Evolutionary conservation across 37 sponge, comb jelly and placozoan species (phyloP).

Genomic region (Amphimedon queenslandica): DNA sequence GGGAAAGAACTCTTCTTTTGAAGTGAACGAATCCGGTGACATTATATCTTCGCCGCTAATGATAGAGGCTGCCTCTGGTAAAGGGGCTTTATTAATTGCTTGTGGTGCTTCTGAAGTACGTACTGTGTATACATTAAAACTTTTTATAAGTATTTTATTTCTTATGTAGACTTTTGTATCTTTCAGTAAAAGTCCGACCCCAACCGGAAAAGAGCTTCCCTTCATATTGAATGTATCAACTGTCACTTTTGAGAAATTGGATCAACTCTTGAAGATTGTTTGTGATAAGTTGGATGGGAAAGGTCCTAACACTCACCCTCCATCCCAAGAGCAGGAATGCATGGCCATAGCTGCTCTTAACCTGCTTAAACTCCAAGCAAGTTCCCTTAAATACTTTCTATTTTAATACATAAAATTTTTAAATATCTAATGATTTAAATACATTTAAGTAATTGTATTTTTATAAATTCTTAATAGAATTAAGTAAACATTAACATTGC

Average conservation of each 20-base stretch:
- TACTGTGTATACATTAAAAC: background rate
- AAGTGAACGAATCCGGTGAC: constrained; percentile 50
- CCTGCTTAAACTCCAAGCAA: constrained; percentile 75
- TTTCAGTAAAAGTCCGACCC: constrained; percentile 20
- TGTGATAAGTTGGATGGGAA: constrained; percentile 44
- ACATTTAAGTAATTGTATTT: background rate
- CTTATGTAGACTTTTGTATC: constrained; percentile 63
- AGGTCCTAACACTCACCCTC: constrained; percentile 23
- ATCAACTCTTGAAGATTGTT: constrained; percentile 58
- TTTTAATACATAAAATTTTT: no score
- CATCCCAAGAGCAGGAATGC: constrained; percentile 77
- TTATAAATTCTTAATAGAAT: background rate
- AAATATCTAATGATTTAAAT: background rate
- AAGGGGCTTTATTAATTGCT: constrained; percentile 23
- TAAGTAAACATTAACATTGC: background rate
- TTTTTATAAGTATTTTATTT: background rate
- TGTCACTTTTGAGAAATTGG: constrained; percentile 66
- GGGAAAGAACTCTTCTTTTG: constrained; percentile 72
- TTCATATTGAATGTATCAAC: constrained; percentile 73
- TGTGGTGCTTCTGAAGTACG: constrained; percentile 59
- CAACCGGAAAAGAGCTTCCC: constrained; percentile 54
- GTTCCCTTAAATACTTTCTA: background rate
- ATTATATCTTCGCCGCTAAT: constrained; percentile 36
- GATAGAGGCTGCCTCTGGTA: constrained; percentile 26
- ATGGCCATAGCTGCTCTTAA: constrained; percentile 76